A percentile compares a stretch with the other conserved stretches of the same genome.
Evolutionary conservation across 2,797 vertebrate genomes (phyloP).

Genomic region (Schizopygopsis pylzovi): DNA sequence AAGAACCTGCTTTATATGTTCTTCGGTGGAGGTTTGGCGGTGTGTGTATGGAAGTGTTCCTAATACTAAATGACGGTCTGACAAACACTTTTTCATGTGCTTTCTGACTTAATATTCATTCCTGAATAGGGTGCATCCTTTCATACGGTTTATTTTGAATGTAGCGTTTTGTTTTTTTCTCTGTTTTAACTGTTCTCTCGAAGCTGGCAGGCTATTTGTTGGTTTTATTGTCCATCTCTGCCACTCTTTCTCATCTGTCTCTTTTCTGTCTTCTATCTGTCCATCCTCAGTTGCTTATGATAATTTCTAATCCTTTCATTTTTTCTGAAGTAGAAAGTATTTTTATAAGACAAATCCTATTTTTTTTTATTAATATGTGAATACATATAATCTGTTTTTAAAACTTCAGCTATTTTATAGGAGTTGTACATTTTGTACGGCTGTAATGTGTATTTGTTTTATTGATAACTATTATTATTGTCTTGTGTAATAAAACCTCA

Average conservation of each 20-base stretch:
- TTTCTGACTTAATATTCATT: slow-evolving; percentile 12
- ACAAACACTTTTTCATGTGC: slow-evolving; percentile 1
- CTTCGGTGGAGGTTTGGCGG: slow-evolving; percentile 93
- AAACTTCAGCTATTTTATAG: slow-evolving; percentile 49
- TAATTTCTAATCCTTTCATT: neutral
- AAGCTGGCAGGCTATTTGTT: neutral
- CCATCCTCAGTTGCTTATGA: neutral
- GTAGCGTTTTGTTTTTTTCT: neutral
- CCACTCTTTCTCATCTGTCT: slow-evolving; percentile 5
- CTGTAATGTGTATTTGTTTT: slow-evolving; percentile 29
- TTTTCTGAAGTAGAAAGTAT: slow-evolving; percentile 28
- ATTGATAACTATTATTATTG: slow-evolving; percentile 37
- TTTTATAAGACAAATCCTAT: slow-evolving; percentile 35
- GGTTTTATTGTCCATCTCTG: slow-evolving; percentile 12
- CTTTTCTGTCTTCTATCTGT: neutral
- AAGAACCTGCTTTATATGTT: slow-evolving; percentile 99
- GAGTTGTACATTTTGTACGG: slow-evolving; percentile 49
- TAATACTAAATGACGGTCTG: slow-evolving; percentile 66
- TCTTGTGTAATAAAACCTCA: slow-evolving; percentile 33
- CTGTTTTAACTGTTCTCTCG: neutral
- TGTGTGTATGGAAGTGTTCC: slow-evolving; percentile 99
- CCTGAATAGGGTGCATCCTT: neutral
- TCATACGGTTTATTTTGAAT: neutral
- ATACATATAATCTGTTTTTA: slow-evolving; percentile 20
- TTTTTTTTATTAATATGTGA: slow-evolving; percentile 34